phyloP scores from a whole-genome alignment of 2,888 invertebrate genomes.

The Drosophila tripunctata region DNA sequence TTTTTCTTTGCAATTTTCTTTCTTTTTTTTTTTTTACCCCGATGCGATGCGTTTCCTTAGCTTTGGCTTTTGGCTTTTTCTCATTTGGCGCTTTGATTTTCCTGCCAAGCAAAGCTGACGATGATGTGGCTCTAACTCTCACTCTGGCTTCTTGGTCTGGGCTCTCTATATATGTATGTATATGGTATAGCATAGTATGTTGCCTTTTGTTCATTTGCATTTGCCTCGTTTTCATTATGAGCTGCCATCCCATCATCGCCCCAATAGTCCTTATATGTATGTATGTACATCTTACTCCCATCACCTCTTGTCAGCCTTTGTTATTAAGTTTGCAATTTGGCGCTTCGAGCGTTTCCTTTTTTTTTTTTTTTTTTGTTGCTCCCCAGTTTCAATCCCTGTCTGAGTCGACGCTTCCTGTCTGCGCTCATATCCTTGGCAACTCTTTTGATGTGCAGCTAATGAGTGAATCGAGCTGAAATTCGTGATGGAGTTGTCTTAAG shows the following conservation, averaged over 20 bases:
- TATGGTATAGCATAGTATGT: constrained; percentile 38
- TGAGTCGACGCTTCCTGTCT: constrained; percentile 47
- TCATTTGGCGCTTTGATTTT: constrained; percentile 76
- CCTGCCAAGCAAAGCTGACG: constrained; percentile 70
- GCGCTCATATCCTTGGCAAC: constrained; percentile 62
- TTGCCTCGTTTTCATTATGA: constrained; percentile 77
- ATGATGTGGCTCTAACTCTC: constrained; percentile 39
- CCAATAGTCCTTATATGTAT: constrained; percentile 23
- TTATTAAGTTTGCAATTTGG: constrained; percentile 74
- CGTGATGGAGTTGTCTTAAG: constrained; percentile 37
- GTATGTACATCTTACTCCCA: background rate
- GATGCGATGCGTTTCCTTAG: constrained; percentile 67
- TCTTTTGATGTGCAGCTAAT: constrained; percentile 65
- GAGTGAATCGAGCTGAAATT: constrained; percentile 26
- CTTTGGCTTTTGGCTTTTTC: constrained; percentile 70
- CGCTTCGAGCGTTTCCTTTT: constrained; percentile 46
- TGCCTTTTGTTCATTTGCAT: constrained; percentile 79
- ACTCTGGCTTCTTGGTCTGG: constrained; percentile 17
- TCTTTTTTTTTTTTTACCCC: background rate
- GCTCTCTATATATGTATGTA: constrained; percentile 27
- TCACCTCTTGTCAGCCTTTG: constrained; percentile 27
- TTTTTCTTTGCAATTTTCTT: constrained; percentile 58
- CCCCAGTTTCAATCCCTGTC: constrained; percentile 10
- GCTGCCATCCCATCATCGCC: constrained; percentile 45
- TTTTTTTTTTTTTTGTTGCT: background rate